Evolutionary conservation across 2,797 vertebrate species (phyloP).

Genomic region (Anguilla anguilla): DNA sequence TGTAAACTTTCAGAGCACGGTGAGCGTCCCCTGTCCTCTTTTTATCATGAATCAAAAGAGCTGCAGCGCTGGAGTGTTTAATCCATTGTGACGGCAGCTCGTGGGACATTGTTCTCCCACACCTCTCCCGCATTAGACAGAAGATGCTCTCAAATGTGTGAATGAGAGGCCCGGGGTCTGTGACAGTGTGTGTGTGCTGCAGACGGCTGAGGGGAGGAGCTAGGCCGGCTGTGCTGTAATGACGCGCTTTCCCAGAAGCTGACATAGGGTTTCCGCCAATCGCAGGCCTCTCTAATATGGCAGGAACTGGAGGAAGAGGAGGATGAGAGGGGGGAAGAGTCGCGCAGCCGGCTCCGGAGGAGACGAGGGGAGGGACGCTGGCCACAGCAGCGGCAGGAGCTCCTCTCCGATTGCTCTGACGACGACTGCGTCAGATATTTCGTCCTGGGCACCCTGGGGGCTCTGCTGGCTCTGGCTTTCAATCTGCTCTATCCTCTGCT

Average conservation of each 20-base stretch:
- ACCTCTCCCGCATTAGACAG: not conserved
- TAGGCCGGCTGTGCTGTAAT: constrained; percentile 39
- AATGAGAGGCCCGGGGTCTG: not conserved
- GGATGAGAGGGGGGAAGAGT: constrained; percentile 74
- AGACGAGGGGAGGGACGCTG: constrained; percentile 56
- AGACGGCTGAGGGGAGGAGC: constrained; percentile 18
- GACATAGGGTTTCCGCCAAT: constrained; percentile 96
- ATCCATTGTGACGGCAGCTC: not conserved
- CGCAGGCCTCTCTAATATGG: constrained; percentile 99
- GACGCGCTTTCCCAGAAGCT: constrained; percentile 77
- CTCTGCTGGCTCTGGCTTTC: constrained; percentile 85
- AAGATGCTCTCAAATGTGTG: not conserved
- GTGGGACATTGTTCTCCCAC: not conserved
- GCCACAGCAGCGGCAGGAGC: constrained; percentile 67
- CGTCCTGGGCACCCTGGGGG: constrained; percentile 85
- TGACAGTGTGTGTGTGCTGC: not conserved
- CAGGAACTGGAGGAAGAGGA: constrained; percentile 95
- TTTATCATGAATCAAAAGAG: not conserved
- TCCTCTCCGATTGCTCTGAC: constrained; percentile 75
- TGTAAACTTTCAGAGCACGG: not conserved
- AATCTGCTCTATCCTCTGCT: constrained; percentile 89
- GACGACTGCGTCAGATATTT: constrained; percentile 89
- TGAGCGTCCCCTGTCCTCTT: not conserved
- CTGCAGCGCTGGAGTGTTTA: not conserved
- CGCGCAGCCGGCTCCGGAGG: constrained; percentile 60